phyloP scores from a whole-genome alignment of 2,888 invertebrate species.

The Cyclophora punctaria region DNA sequence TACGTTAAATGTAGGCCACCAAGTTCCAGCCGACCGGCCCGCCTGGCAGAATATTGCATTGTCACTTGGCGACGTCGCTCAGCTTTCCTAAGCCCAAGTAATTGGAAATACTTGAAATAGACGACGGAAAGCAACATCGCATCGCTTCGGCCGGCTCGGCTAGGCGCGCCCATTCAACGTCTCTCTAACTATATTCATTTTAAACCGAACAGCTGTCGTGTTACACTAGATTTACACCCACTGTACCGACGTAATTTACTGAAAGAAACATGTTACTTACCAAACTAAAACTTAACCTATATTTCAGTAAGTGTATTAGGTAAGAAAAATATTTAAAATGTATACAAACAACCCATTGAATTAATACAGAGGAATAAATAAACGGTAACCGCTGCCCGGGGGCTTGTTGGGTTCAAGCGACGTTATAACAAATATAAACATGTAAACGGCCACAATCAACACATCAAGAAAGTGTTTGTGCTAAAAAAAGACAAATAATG shows the following conservation, averaged over 20 bases:
- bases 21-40: conserved; percentile 48
- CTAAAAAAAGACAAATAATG: no score
- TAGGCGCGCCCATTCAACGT: conserved; percentile 13
- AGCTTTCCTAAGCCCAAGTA: conserved; percentile 70
- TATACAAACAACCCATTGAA: conserved; percentile 18
- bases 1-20: conserved; percentile 70
- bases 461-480: conserved; percentile 8
- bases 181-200: conserved; percentile 17
- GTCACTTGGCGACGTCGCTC: conserved; percentile 70
- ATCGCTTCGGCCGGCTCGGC: conserved; percentile 19
- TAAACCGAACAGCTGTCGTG: conserved; percentile 14
- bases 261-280: conserved; percentile 2
- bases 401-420: conserved; percentile 19
- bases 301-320: background rate
- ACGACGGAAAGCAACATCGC: conserved; percentile 54
- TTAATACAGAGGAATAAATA: conserved; percentile 34
- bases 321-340: conserved; percentile 9
- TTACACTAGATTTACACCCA: conserved; percentile 11
- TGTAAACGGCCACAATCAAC: conserved; percentile 21
- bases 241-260: conserved; percentile 7
- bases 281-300: conserved; percentile 3
- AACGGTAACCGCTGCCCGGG: conserved; percentile 28
- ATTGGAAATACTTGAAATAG: conserved; percentile 75
- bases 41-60: conserved; percentile 69
- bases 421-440: conserved; percentile 24